These are phyloP conservation scores for Lutjanus erythropterus DNA, from an alignment of 2,113 vertebrate species.

Conservation along the genomic window DNA sequence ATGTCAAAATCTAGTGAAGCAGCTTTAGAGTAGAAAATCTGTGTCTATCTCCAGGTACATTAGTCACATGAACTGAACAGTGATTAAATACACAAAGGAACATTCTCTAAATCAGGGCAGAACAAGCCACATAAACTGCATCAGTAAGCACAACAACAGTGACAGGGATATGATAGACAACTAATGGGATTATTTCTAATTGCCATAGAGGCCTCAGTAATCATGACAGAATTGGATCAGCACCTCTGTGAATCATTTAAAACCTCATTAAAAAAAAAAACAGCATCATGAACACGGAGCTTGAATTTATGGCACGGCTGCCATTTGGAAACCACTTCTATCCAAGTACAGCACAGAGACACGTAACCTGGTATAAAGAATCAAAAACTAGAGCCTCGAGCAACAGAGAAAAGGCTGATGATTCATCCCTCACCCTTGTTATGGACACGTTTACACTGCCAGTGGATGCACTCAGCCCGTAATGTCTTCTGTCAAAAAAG, in stretches of 20 bases:
- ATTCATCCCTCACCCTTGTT: conserved; percentile 2
- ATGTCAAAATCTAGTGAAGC: neutral
- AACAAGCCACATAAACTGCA: neutral
- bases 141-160: neutral
- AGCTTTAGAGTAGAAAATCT: neutral
- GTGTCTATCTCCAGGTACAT: neutral
- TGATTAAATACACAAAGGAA: neutral
- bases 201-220: neutral
- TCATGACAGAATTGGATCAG: conserved; percentile 14
- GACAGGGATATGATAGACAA: neutral
- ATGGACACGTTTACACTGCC: conserved; percentile 1
- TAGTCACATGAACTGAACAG: neutral
- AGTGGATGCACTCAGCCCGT: neutral
- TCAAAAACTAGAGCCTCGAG: neutral
- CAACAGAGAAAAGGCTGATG: neutral
- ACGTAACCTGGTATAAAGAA: neutral
- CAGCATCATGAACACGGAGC: neutral
- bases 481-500: neutral
- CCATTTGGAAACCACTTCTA: conserved; percentile 29
- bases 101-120: neutral
- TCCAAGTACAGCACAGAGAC: neutral
- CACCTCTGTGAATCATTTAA: neutral
- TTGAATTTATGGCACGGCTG: conserved; percentile 19
- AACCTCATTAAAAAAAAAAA: conserved; percentile 5
- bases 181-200: neutral